These are phyloP conservation scores for Muntiacus muntjak DNA, from an alignment of 2,113 vertebrate genomes.

Conservation along the genomic window DNA sequence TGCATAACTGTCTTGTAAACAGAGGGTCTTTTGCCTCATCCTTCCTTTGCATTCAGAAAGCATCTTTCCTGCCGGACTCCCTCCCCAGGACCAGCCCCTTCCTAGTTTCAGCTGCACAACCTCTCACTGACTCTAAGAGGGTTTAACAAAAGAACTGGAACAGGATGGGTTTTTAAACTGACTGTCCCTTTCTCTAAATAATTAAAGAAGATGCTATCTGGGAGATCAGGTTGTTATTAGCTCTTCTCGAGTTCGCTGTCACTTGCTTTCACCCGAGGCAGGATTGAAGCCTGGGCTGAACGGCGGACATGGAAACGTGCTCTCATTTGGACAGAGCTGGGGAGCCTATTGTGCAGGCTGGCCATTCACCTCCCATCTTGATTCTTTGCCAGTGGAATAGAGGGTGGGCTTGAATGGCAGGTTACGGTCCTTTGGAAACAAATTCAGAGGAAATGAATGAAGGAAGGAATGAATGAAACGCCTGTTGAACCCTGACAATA, in stretches of 20 bases:
- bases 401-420: slow-evolving; percentile 45
- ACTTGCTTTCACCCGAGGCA: slow-evolving; percentile 30
- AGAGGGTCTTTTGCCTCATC: neutral
- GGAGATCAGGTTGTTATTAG: slow-evolving; percentile 66
- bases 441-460: slow-evolving; percentile 63
- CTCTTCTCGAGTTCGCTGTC: slow-evolving; percentile 57
- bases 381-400: slow-evolving; percentile 8
- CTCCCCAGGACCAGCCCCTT: neutral
- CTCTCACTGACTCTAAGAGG: neutral
- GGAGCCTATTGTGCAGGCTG: neutral
- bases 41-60: neutral
- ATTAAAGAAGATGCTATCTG: slow-evolving; percentile 71
- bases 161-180: slow-evolving; percentile 61
- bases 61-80: neutral
- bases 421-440: slow-evolving; percentile 53
- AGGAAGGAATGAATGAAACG: slow-evolving; percentile 61
- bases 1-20: neutral
- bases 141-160: slow-evolving; percentile 67
- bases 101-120: neutral
- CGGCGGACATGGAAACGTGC: neutral
- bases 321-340: neutral
- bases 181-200: slow-evolving; percentile 67
- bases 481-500: slow-evolving; percentile 57
- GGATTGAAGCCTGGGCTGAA: slow-evolving; percentile 13
- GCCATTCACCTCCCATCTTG: neutral